Percentiles rank a stretch among this genome's conserved stretches.
Conservation (phyloP, 2,113 vertebrate genomes). For the Muscicapa adusta region DNA sequence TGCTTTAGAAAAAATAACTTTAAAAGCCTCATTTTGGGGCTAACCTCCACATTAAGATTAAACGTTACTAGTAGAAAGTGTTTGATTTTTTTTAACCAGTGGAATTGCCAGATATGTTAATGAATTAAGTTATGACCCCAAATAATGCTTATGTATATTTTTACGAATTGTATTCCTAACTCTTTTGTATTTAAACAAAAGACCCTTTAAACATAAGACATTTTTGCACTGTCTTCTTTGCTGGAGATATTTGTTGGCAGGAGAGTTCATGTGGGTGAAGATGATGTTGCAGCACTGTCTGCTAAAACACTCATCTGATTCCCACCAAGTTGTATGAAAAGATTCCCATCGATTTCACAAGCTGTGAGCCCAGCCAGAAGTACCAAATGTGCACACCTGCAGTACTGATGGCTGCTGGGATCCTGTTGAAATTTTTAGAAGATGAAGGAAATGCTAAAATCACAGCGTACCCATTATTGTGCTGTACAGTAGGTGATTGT, state of each 20-base stretch:
- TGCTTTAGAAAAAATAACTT: neutral
- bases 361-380: neutral
- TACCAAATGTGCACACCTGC: neutral
- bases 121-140: neutral
- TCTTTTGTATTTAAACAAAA: neutral
- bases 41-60: neutral
- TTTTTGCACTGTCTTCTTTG: neutral
- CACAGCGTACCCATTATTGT: neutral
- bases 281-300: neutral
- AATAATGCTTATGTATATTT: fast-evolving
- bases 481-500: neutral
- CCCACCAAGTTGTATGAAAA: neutral
- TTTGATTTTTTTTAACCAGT: neutral
- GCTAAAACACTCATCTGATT: neutral
- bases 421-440: neutral
- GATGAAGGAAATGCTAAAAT: neutral
- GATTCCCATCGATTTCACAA: neutral
- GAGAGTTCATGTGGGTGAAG: neutral
- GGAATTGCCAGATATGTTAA: neutral
- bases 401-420: neutral
- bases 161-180: neutral
- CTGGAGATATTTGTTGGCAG: neutral
- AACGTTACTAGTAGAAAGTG: neutral
- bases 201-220: neutral
- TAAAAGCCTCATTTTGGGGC: neutral